Evolutionary conservation across 53 echinoderm and acorn worm genomes (phyloP).

Genomic region (Zoroaster sp.): DNA sequence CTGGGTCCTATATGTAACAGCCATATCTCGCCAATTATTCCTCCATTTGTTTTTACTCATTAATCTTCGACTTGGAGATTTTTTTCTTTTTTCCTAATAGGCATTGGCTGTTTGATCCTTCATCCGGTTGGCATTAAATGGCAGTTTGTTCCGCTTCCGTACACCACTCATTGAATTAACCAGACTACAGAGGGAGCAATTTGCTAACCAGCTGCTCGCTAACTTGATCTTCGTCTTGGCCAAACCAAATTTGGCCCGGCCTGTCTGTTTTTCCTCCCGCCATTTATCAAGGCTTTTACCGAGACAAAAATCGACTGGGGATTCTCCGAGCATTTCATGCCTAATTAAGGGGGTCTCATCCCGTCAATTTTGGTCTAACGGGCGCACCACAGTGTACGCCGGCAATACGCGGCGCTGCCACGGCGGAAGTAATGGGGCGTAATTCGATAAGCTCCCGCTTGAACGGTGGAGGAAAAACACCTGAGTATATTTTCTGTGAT

Average conservation of each 20-base stretch:
- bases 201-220: conserved; percentile 46
- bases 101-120: conserved; percentile 27
- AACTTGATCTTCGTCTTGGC: conserved; percentile 37
- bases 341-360: background rate
- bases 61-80: conserved; percentile 37
- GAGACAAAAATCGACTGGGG: conserved; percentile 31
- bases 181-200: conserved; percentile 23
- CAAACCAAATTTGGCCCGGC: conserved; percentile 33
- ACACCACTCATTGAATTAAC: conserved; percentile 40
- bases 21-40: conserved; percentile 12
- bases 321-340: background rate
- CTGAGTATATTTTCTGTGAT: background rate
- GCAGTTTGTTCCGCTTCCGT: conserved; percentile 32
- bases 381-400: background rate
- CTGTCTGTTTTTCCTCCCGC: conserved; percentile 29
- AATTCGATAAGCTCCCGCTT: conserved; percentile 23
- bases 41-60: conserved; percentile 53
- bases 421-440: conserved; percentile 33
- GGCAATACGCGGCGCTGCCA: background rate
- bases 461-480: background rate
- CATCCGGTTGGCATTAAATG: conserved; percentile 47
- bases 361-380: conserved; percentile 19
- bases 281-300: conserved; percentile 26
- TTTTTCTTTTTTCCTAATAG: background rate
- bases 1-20: background rate